Evolutionary conservation across 2,113 vertebrate species (phyloP).

Genomic region (Lycocorax pyrrhopterus): DNA sequence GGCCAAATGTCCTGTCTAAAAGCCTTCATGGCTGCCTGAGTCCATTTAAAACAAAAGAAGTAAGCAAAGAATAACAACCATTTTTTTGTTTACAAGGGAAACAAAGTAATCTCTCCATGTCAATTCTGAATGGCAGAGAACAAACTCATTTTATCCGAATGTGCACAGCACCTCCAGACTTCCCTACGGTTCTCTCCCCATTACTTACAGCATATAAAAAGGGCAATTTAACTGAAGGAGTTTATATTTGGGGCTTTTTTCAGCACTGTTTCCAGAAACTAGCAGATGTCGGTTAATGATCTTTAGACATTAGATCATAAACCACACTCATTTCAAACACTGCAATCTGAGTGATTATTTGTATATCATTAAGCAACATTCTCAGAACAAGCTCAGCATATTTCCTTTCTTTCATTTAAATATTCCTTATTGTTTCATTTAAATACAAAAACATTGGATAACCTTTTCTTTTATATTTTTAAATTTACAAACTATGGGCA

Average conservation of each 20-base stretch:
- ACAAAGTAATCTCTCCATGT: not conserved
- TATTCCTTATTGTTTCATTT: not conserved
- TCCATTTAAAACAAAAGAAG: constrained; percentile 33
- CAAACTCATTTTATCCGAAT: not conserved
- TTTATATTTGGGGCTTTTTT: constrained; percentile 11
- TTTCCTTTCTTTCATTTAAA: not conserved
- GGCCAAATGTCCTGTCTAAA: constrained; percentile 18
- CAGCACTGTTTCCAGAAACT: constrained; percentile 19
- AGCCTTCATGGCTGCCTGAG: constrained; percentile 26
- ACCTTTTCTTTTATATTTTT: not conserved
- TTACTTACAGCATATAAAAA: constrained; percentile 46
- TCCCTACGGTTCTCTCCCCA: not conserved
- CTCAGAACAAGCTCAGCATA: not conserved
- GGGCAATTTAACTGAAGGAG: constrained; percentile 28
- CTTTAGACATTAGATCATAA: constrained; percentile 51
- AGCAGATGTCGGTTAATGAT: constrained; percentile 43
- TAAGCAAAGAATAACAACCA: not conserved
- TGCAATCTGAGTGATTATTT: not conserved
- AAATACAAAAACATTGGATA: not conserved
- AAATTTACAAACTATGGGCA: not conserved
- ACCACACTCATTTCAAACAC: constrained; percentile 13
- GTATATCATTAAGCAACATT: not conserved
- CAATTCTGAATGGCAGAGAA: constrained; percentile 1
- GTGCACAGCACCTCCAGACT: not conserved
- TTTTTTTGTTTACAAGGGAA: constrained; percentile 2